phyloP scores from a whole-genome alignment of 1,140 invertebrate genomes.

The Sinonovacula constricta region DNA sequence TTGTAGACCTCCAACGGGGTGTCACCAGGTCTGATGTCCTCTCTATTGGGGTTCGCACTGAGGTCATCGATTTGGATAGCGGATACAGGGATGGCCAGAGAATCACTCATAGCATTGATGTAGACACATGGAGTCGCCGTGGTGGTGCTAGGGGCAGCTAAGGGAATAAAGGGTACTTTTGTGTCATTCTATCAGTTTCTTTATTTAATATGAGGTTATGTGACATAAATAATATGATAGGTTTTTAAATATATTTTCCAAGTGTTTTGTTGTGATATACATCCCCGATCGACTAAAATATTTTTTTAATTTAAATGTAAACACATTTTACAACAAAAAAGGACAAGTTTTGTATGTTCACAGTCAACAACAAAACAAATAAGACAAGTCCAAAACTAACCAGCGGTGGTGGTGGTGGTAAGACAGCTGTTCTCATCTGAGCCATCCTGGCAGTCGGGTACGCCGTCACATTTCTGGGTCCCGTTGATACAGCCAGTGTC shows the following conservation, averaged over 20 bases:
- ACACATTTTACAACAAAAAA: too few species aligned
- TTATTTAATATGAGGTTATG: background rate
- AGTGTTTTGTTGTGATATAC: too few species aligned
- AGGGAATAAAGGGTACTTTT: background rate
- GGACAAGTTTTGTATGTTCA: too few species aligned
- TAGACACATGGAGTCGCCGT: conserved; percentile 19
- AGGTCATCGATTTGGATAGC: conserved; percentile 31
- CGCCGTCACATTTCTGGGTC: conserved; percentile 45
- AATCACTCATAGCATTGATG: conserved; percentile 14
- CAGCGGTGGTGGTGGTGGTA: background rate
- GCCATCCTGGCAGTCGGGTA: conserved; percentile 45
- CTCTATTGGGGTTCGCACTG: conserved; percentile 29
- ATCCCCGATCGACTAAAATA: too few species aligned
- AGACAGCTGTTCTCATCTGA: conserved; percentile 31
- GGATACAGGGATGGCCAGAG: conserved; percentile 17
- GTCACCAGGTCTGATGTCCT: conserved; percentile 30
- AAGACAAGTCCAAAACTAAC: too few species aligned
- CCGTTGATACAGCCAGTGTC: conserved; percentile 37
- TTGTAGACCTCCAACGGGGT: conserved; percentile 23
- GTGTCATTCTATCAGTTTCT: background rate
- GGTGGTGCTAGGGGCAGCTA: background rate
- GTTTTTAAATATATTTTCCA: too few species aligned
- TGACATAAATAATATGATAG: too few species aligned
- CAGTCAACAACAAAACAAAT: too few species aligned
- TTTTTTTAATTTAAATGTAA: too few species aligned